Evolutionary conservation across 2,113 vertebrate species (phyloP).

Genomic region (Callopanchax toddi): DNA sequence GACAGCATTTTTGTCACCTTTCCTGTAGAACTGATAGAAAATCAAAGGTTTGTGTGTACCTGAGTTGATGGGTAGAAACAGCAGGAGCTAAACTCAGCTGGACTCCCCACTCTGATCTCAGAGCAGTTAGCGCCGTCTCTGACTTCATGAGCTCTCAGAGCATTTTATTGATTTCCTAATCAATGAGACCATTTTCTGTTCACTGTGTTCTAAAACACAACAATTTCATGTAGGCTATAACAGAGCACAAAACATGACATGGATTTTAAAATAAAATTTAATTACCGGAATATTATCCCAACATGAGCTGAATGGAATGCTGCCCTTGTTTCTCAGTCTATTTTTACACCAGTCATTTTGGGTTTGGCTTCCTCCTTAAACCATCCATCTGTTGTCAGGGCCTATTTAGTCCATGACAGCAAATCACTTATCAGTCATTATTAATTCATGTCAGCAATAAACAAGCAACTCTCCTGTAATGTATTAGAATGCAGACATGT

Average conservation of each 20-base stretch:
- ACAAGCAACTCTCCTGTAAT: neutral
- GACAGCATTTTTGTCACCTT: too few relatives aligned
- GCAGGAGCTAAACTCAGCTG: neutral
- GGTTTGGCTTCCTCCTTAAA: neutral
- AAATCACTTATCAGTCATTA: neutral
- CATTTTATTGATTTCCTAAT: conserved; percentile 15
- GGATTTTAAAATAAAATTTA: neutral
- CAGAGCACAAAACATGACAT: neutral
- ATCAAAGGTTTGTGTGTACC: neutral
- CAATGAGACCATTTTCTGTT: neutral
- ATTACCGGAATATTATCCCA: neutral
- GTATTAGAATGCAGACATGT: neutral
- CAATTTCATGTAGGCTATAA: neutral
- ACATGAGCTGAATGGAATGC: neutral
- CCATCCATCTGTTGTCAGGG: neutral
- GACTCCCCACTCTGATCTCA: conserved; percentile 3
- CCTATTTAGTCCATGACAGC: neutral
- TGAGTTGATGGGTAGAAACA: neutral
- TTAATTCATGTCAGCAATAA: neutral
- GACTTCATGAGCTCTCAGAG: neutral
- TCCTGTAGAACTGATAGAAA: neutral
- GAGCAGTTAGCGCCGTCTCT: neutral
- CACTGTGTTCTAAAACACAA: neutral
- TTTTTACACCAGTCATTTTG: neutral
- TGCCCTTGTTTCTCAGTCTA: neutral